Conservation (phyloP, 2,888 invertebrate genomes). For the Agriopis leucophaearia region DNA sequence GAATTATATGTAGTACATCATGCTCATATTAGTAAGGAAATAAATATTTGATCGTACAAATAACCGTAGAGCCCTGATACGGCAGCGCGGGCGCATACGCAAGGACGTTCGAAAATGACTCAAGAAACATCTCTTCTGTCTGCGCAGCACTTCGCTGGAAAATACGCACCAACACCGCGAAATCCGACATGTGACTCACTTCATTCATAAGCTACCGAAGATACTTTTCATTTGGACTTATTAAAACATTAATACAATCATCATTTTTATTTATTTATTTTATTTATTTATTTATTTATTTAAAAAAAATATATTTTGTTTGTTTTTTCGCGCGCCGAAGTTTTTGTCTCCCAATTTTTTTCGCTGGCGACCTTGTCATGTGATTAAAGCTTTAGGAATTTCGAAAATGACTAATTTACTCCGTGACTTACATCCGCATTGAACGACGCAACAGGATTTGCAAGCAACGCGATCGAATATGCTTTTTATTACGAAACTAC, state of each 20-base stretch:
- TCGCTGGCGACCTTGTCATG: not conserved
- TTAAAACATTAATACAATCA: not conserved
- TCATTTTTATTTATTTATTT: no score
- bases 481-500: not conserved
- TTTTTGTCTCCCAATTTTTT: not conserved
- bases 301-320: no score
- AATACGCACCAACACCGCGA: slow-evolving; percentile 56
- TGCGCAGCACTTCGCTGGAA: slow-evolving; percentile 55
- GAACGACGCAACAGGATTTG: slow-evolving; percentile 6
- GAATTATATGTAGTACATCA: not conserved
- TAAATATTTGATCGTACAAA: slow-evolving; percentile 37
- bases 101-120: slow-evolving; percentile 68
- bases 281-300: no score
- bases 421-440: slow-evolving; percentile 9
- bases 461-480: not conserved
- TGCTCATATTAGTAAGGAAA: slow-evolving; percentile 19
- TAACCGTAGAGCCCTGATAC: slow-evolving; percentile 53
- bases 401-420: slow-evolving; percentile 30
- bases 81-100: slow-evolving; percentile 38
- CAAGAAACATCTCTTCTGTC: slow-evolving; percentile 50
- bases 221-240: slow-evolving; percentile 2
- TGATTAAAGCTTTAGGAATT: slow-evolving; percentile 19
- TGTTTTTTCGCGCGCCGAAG: not conserved
- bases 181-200: slow-evolving; percentile 59
- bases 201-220: slow-evolving; percentile 47